Evolutionary conservation across 1,140 invertebrate species (phyloP).

Genomic region (Neodiprion virginianus): DNA sequence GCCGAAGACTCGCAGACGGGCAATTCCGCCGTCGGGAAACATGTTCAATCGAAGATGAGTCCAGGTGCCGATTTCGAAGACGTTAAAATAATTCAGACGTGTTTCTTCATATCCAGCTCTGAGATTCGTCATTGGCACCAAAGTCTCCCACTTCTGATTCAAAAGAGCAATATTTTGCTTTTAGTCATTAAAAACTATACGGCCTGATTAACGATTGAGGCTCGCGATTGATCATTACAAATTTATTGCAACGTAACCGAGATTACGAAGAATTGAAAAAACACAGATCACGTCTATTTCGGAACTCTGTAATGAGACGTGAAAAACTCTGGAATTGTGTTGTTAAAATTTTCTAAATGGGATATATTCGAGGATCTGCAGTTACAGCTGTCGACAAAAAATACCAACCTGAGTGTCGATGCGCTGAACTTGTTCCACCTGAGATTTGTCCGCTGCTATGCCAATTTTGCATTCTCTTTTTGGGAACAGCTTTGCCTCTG

Average conservation of each 20-base stretch:
- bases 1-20: constrained; percentile 69
- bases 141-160: constrained; percentile 63
- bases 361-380: too few relatives aligned
- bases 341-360: too few relatives aligned
- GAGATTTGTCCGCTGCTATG: constrained; percentile 58
- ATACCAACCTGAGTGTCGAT: constrained; percentile 59
- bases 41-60: constrained; percentile 71
- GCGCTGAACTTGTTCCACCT: constrained; percentile 56
- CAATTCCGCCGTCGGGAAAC: constrained; percentile 73
- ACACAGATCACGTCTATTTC: background rate
- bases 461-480: constrained; percentile 59
- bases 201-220: background rate
- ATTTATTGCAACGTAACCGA: too few relatives aligned
- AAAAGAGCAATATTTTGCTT: constrained; percentile 6
- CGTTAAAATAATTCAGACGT: constrained; percentile 64
- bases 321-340: background rate
- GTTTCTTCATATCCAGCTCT: constrained; percentile 66
- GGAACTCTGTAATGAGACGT: background rate
- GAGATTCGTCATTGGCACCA: constrained; percentile 65
- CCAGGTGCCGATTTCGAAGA: constrained; percentile 57
- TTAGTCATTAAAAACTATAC: background rate
- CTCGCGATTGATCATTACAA: background rate
- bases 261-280: background rate
- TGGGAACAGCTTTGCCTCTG: constrained; percentile 64
- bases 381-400: background rate